A percentile compares a stretch with the other conserved stretches of the same genome.
These are phyloP conservation scores for Nematostella vectensis DNA, from an alignment of 92 coral and sea anemone species.

Conservation along the genomic window DNA sequence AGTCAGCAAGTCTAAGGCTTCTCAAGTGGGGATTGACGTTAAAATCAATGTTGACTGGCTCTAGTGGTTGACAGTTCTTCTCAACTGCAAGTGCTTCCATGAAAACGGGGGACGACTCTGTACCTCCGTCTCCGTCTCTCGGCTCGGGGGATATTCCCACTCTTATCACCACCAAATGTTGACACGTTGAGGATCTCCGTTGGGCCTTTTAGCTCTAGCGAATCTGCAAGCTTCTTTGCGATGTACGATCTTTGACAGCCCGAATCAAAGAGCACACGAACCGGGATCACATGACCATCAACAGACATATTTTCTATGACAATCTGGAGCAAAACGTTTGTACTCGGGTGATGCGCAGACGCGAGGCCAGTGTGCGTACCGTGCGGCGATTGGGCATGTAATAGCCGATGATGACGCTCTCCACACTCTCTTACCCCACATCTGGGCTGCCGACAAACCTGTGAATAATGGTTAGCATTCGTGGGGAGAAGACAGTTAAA, in stretches of 20 bases:
- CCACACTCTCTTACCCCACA: slow-evolving; percentile 26
- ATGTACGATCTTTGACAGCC: no score
- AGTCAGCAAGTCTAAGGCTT: slow-evolving; percentile 26
- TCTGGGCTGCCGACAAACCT: slow-evolving; percentile 19
- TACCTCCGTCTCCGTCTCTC: slow-evolving; percentile 18
- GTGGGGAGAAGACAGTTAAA: slow-evolving; percentile 16
- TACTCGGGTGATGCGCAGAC: slow-evolving; percentile 9
- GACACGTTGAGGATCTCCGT: slow-evolving; percentile 25
- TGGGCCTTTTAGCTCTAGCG: slow-evolving; percentile 19
- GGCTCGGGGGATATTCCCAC: no score
- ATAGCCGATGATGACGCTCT: slow-evolving; percentile 22
- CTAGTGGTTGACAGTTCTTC: slow-evolving; percentile 18
- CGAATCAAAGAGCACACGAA: no score
- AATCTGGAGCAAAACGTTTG: slow-evolving; percentile 8
- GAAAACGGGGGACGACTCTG: no score
- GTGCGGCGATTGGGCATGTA: slow-evolving; percentile 5
- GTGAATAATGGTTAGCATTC: slow-evolving; percentile 18
- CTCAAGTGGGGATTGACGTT: slow-evolving; percentile 14
- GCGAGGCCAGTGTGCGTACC: slow-evolving; percentile 15
- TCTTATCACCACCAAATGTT: slow-evolving; percentile 25
- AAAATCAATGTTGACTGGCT: slow-evolving; percentile 17
- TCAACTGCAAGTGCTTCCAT: slow-evolving; percentile 25
- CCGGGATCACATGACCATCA: slow-evolving; percentile 7
- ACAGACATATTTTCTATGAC: slow-evolving; percentile 16
- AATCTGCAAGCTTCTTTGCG: slow-evolving; percentile 23